A percentile compares a stretch with the other conserved stretches of the same genome.
Evolutionary conservation across 35 echinoderm and acorn worm species (phyloP).

Genomic region (Holothuria glaberrima): DNA sequence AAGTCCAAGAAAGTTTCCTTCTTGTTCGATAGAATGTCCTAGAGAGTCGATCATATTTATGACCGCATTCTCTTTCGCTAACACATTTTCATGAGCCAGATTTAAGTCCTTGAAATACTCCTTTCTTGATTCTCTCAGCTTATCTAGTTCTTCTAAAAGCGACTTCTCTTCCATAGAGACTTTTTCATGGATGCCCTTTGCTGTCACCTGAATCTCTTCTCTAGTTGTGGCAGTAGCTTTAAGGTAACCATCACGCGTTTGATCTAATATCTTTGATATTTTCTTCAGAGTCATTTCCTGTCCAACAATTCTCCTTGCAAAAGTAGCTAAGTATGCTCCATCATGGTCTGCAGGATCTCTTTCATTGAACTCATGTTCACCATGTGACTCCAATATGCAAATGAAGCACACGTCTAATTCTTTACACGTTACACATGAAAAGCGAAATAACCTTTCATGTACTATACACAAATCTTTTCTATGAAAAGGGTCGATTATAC

Average conservation of each 20-base stretch:
- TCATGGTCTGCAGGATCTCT: conserved; percentile 1
- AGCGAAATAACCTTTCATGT: not conserved
- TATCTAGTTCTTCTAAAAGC: conserved; percentile 6
- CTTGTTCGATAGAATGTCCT: not conserved
- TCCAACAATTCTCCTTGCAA: not conserved
- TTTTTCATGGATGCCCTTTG: not conserved
- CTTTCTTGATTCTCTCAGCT: not conserved
- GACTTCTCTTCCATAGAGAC: not conserved
- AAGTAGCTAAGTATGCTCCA: not conserved
- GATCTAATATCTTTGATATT: conserved; percentile 31
- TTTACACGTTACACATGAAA: not conserved
- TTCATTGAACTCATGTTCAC: conserved; percentile 13
- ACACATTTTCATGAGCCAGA: conserved; percentile 17
- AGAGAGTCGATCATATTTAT: not conserved
- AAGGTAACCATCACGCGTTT: conserved; percentile 10
- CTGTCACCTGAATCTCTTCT: not conserved
- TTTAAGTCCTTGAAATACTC: conserved; percentile 37
- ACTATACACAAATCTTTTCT: not conserved
- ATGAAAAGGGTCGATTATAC: not conserved
- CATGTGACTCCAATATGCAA: conserved; percentile 14
- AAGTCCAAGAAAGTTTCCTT: not conserved
- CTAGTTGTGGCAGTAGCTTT: not conserved
- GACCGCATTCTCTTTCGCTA: conserved; percentile 6
- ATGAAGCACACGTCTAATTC: conserved; percentile 26
- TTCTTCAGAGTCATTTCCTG: not conserved